A percentile compares a stretch with the other conserved stretches of the same genome.
phyloP scores from a whole-genome alignment of 2,113 vertebrate genomes.

The Struthio camelus region DNA sequence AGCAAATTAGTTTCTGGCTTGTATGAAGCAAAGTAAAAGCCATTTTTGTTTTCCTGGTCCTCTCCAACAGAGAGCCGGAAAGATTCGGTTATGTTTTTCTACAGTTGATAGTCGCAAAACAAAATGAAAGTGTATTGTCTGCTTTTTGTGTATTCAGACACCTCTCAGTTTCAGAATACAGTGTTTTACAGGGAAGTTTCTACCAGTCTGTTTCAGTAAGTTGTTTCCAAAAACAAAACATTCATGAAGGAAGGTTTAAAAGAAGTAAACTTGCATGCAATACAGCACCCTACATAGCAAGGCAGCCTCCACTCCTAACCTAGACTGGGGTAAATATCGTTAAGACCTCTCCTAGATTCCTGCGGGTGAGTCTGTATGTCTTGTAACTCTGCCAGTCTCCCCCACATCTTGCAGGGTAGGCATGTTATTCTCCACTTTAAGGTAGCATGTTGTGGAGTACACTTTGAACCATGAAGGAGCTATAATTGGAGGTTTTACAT shows the following conservation, averaged over 20 bases:
- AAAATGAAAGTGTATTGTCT: not conserved
- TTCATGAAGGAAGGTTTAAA: not conserved
- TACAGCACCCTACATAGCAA: not conserved
- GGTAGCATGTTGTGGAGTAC: not conserved
- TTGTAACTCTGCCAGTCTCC: not conserved
- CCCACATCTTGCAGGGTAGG: not conserved
- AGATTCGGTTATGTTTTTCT: constrained; percentile 22
- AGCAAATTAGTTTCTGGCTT: not conserved
- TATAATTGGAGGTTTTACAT: not conserved
- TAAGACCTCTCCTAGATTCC: not conserved
- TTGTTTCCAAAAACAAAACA: not conserved
- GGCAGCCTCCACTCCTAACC: not conserved
- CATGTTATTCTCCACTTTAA: not conserved
- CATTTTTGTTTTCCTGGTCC: not conserved
- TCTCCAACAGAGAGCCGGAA: not conserved
- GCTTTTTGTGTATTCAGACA: not conserved
- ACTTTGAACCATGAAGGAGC: not conserved
- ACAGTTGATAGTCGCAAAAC: not conserved
- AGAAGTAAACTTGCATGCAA: not conserved
- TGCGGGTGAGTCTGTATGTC: not conserved
- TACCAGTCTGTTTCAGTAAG: not conserved
- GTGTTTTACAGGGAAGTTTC: not conserved
- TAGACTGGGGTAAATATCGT: not conserved
- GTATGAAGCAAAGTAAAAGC: not conserved
- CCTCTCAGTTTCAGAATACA: not conserved